A percentile compares a stretch with the other conserved stretches of the same genome.
These are phyloP conservation scores for Vicugna pacos DNA, from an alignment of 2,113 vertebrate genomes.

Conservation along the genomic window DNA sequence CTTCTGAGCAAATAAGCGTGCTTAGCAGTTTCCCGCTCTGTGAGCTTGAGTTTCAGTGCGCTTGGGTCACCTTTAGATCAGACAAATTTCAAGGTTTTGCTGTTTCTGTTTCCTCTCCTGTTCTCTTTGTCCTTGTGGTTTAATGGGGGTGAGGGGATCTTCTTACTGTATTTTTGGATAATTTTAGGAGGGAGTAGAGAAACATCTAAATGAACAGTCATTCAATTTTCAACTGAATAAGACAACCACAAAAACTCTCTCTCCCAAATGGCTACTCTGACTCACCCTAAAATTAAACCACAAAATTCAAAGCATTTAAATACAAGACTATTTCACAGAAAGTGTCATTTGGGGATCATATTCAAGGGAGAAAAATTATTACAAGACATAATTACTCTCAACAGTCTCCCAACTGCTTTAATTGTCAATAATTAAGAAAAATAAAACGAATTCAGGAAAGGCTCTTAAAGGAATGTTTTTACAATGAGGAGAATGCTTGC, in stretches of 20 bases:
- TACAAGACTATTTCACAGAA: neutral
- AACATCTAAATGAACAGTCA: neutral
- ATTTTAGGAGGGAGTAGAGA: neutral
- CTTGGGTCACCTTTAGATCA: neutral
- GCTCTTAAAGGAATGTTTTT: neutral
- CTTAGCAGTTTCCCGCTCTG: neutral
- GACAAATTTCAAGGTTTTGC: neutral
- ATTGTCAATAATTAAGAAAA: conserved; percentile 18
- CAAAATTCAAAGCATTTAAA: neutral
- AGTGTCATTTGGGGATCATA: neutral
- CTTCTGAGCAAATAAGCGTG: neutral
- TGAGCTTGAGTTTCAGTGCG: neutral
- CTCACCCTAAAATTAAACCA: conserved; percentile 24
- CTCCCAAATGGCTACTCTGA: neutral
- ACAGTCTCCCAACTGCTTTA: neutral
- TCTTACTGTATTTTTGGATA: neutral
- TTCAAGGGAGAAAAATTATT: conserved; percentile 19
- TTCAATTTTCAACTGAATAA: neutral
- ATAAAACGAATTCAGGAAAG: neutral
- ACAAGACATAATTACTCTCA: neutral
- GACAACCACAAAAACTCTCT: neutral
- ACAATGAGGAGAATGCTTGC: neutral
- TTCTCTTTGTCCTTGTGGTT: neutral
- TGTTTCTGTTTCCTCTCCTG: neutral
- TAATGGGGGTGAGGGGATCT: neutral